These are phyloP conservation scores for Acanthosepion esculentum DNA, from an alignment of 2,888 invertebrate species.

Conservation along the genomic window DNA sequence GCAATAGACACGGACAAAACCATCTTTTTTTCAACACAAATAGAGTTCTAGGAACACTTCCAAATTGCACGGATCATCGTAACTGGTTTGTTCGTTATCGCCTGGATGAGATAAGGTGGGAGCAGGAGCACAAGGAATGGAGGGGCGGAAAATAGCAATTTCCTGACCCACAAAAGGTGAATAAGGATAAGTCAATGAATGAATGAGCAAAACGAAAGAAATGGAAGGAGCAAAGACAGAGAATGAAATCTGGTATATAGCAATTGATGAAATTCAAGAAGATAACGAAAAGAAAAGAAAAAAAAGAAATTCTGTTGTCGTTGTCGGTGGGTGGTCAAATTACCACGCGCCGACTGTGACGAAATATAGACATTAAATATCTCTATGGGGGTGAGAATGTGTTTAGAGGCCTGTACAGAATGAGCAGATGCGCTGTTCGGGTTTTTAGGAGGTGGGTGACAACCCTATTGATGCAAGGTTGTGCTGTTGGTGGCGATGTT, in stretches of 20 bases:
- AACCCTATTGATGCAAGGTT: not conserved
- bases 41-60: not conserved
- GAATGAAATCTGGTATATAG: not conserved
- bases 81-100: not conserved
- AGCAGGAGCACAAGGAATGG: not conserved
- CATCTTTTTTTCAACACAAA: not conserved
- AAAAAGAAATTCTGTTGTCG: not conserved
- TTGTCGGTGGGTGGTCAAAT: not conserved
- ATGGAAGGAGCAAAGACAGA: not conserved
- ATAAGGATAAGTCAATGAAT: slow-evolving; percentile 21
- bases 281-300: not conserved
- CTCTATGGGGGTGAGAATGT: not conserved
- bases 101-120: not conserved
- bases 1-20: not conserved
- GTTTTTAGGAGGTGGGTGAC: not conserved
- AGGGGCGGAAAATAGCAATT: not conserved
- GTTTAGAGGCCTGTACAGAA: not conserved
- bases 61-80: not conserved
- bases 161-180: slow-evolving; percentile 20
- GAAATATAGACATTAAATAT: not conserved
- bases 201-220: not conserved
- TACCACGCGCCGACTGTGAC: not conserved
- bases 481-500: not conserved
- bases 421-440: not conserved
- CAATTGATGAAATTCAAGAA: not conserved